These are phyloP conservation scores for Acanthiza pusilla DNA, from an alignment of 2,797 vertebrate species.

Conservation along the genomic window DNA sequence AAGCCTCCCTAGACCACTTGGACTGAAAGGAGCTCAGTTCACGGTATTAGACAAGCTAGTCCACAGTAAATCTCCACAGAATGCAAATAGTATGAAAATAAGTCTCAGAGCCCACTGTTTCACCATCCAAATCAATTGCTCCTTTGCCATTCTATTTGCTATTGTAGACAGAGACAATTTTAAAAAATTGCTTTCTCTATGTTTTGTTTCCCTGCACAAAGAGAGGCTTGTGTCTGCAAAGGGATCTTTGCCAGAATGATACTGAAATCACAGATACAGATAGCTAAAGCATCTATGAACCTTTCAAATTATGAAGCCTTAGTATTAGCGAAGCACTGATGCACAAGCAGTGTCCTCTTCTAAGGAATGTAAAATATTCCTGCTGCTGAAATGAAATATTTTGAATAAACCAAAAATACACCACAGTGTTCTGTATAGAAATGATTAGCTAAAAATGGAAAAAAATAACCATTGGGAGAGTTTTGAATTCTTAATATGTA, in stretches of 20 bases:
- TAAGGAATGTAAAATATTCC: neutral
- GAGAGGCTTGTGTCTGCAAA: neutral
- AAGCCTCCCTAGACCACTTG: neutral
- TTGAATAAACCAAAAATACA: neutral
- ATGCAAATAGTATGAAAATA: neutral
- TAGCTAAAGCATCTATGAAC: neutral
- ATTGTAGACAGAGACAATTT: neutral
- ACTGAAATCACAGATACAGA: neutral
- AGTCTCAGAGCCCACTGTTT: neutral
- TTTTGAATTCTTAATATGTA: conserved; percentile 12
- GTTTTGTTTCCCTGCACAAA: neutral
- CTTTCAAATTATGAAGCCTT: neutral
- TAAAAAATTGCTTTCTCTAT: neutral
- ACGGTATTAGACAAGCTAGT: neutral
- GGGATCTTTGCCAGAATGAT: neutral
- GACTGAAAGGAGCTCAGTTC: neutral
- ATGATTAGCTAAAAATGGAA: neutral
- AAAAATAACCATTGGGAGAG: neutral
- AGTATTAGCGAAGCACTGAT: neutral
- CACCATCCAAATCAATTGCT: neutral
- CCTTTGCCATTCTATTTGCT: neutral
- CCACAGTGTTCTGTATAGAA: neutral
- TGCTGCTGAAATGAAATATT: neutral
- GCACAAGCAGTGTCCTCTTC: neutral
- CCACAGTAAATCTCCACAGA: neutral